Evolutionary conservation across 2,113 vertebrate species (phyloP).

Genomic region (Oncorhynchus kisutch): DNA sequence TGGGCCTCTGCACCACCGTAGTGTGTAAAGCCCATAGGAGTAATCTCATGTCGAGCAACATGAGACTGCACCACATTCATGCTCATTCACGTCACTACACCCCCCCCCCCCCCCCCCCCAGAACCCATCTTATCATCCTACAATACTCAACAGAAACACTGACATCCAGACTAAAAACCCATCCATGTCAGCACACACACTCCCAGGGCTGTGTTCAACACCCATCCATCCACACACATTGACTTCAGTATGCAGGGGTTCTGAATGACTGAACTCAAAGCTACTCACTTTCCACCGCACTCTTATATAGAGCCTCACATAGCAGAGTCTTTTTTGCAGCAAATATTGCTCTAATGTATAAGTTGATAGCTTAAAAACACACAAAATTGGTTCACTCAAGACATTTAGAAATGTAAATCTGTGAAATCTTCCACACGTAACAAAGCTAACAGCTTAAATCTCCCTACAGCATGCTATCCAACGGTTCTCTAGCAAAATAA

Average conservation of each 20-base stretch:
- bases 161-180: not conserved
- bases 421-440: not conserved
- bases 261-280: constrained; percentile 51
- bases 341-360: constrained; percentile 14
- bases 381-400: constrained; percentile 7
- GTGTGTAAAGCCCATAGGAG: not conserved
- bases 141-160: not conserved
- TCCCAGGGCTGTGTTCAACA: constrained; percentile 20
- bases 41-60: constrained; percentile 1
- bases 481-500: not conserved
- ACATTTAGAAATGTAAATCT: not conserved
- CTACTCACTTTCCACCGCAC: constrained; percentile 25
- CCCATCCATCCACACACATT: constrained; percentile 29
- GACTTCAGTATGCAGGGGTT: constrained; percentile 43
- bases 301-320: constrained; percentile 21
- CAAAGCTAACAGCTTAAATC: not conserved
- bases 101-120: not conserved
- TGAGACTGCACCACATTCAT: constrained; percentile 14
- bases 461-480: not conserved
- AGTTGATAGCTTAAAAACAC: constrained; percentile 3
- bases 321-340: constrained; percentile 15
- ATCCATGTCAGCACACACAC: not conserved
- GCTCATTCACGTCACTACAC: not conserved
- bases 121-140: not conserved
- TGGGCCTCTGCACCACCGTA: constrained; percentile 2